Evolutionary conservation across 2,888 invertebrate species (phyloP).

Genomic region (Digitonthophagus gazella): DNA sequence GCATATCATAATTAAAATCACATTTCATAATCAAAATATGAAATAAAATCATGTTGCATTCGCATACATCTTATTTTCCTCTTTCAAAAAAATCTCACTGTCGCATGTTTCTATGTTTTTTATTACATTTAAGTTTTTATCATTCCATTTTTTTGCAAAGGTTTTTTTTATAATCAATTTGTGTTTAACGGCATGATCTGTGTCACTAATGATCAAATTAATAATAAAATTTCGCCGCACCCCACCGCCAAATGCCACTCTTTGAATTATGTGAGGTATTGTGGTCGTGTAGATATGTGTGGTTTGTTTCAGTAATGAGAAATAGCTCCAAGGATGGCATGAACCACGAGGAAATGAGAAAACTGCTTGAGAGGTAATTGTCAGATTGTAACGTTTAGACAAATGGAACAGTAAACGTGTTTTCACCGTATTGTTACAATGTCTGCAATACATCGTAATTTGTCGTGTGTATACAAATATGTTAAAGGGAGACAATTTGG

Average conservation of each 20-base stretch:
- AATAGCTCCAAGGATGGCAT: conserved; percentile 83
- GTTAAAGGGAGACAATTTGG: too few relatives aligned
- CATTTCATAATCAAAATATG: conserved; percentile 3
- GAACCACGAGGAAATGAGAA: conserved; percentile 95
- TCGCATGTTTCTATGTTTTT: conserved; percentile 7
- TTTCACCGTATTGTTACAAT: background rate
- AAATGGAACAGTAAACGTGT: background rate
- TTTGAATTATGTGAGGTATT: conserved; percentile 51
- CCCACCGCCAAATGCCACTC: conserved; percentile 50
- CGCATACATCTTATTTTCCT: too few relatives aligned
- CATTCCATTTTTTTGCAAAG: background rate
- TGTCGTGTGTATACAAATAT: background rate
- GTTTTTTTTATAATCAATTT: conserved; percentile 9
- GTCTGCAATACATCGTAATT: background rate
- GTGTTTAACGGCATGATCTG: background rate
- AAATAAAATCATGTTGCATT: conserved; percentile 14
- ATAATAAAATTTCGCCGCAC: conserved; percentile 14
- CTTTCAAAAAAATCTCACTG: too few relatives aligned
- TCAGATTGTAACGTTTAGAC: background rate
- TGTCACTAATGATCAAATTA: background rate
- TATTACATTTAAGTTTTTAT: conserved; percentile 6
- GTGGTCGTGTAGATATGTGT: conserved; percentile 55
- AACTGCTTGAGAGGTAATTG: conserved; percentile 88
- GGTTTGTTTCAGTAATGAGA: conserved; percentile 63
- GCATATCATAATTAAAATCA: background rate